phyloP scores from a whole-genome alignment of 2,113 vertebrate genomes.

The Tiliqua scincoides region DNA sequence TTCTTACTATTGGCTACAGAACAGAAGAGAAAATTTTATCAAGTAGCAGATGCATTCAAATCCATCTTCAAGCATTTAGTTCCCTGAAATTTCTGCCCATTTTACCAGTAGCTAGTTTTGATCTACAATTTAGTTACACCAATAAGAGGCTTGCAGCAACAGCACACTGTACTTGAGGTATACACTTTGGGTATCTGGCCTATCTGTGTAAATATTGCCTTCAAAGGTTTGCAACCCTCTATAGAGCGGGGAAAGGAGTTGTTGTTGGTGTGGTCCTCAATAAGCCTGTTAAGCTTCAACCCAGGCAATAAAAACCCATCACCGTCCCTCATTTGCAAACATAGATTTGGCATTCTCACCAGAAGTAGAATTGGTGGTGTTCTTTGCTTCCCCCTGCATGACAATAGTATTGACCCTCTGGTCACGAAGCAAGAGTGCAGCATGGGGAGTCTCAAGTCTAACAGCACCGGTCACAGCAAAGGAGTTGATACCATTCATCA shows the following conservation, averaged over 20 bases:
- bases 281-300: not conserved
- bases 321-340: not conserved
- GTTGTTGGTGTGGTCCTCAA: too few relatives aligned
- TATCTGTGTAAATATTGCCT: too few relatives aligned
- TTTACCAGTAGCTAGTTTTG: not conserved
- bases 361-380: not conserved
- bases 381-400: not conserved
- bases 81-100: not conserved
- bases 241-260: not conserved
- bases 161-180: too few relatives aligned
- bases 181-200: too few relatives aligned
- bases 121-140: not conserved
- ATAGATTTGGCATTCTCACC: not conserved
- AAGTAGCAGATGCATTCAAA: not conserved
- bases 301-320: too few relatives aligned
- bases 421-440: fast-evolving
- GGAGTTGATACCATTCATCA: not conserved
- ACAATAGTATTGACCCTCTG: not conserved
- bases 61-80: not conserved
- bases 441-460: fast-evolving
- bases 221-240: too few relatives aligned
- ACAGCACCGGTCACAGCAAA: not conserved
- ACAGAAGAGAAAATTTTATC: not conserved
- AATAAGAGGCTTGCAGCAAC: too few relatives aligned
- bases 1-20: not conserved